phyloP scores from a whole-genome alignment of 1,140 invertebrate genomes.

The Drosophila ananassae region DNA sequence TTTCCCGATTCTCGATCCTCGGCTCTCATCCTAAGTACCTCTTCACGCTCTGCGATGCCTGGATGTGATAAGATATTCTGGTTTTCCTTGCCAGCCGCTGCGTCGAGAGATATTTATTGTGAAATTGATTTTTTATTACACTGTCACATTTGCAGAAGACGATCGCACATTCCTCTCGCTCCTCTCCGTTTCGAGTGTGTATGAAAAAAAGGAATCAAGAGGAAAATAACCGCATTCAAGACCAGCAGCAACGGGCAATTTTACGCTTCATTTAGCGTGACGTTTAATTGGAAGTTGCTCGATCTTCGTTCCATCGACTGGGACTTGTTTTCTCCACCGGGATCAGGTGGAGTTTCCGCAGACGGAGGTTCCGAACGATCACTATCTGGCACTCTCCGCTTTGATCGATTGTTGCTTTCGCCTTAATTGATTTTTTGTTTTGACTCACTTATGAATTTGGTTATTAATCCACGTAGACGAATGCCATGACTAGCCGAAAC shows the following conservation, averaged over 20 bases:
- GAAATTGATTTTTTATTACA: conserved; percentile 83
- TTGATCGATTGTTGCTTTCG: conserved; percentile 72
- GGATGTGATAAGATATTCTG: conserved; percentile 76
- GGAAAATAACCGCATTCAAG: conserved; percentile 55
- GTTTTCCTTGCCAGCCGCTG: conserved; percentile 35
- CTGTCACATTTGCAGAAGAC: conserved; percentile 76
- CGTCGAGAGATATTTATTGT: conserved; percentile 70
- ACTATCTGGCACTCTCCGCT: conserved; percentile 19
- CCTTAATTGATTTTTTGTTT: conserved; percentile 78
- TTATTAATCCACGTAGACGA: conserved; percentile 19
- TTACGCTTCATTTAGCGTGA: conserved; percentile 83
- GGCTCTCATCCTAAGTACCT: conserved; percentile 68
- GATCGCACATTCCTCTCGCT: conserved; percentile 61
- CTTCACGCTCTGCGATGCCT: conserved; percentile 73
- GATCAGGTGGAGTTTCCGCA: conserved; percentile 27
- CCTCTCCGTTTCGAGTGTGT: conserved; percentile 14
- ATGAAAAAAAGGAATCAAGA: neutral
- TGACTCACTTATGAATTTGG: conserved; percentile 48
- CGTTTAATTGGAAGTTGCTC: conserved; percentile 78
- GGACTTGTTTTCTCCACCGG: conserved; percentile 18
- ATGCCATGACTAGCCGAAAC: conserved; percentile 49
- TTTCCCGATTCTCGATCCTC: conserved; percentile 1
- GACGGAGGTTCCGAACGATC: conserved; percentile 8
- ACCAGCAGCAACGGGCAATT: conserved; percentile 80
- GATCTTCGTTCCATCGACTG: conserved; percentile 27